Conservation (phyloP, 2,797 vertebrate species). For the Kryptolebias ocellatus region DNA sequence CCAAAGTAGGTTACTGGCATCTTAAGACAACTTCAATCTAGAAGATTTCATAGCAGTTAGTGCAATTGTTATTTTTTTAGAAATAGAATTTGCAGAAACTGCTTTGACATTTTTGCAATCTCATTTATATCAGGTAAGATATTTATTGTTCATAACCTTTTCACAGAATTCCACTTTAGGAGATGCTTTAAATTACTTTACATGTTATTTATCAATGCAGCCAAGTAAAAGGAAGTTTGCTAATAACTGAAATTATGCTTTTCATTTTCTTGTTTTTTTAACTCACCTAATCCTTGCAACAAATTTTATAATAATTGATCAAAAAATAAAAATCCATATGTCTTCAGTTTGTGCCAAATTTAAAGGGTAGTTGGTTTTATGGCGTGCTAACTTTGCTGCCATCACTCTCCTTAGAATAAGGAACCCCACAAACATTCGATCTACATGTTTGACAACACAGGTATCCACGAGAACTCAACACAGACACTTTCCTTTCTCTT, state of each 20-base stretch:
- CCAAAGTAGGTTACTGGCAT: too few relatives aligned
- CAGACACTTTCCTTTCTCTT: conserved; percentile 45
- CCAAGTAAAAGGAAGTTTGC: too few relatives aligned
- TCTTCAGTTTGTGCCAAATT: not conserved
- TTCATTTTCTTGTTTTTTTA: not conserved
- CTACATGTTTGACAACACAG: conserved; percentile 56
- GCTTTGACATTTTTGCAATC: too few relatives aligned
- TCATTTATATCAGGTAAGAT: too few relatives aligned
- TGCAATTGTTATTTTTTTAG: too few relatives aligned
- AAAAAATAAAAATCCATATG: not conserved
- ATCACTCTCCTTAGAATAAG: conserved; percentile 3
- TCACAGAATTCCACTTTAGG: too few relatives aligned
- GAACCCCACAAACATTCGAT: conserved; percentile 16
- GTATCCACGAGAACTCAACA: conserved; percentile 41
- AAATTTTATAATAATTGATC: not conserved
- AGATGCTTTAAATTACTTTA: too few relatives aligned
- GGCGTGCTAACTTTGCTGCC: conserved; percentile 2
- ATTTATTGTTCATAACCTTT: too few relatives aligned
- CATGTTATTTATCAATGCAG: too few relatives aligned
- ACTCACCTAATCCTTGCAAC: not conserved
- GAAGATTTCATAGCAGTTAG: too few relatives aligned
- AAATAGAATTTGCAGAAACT: too few relatives aligned
- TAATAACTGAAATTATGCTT: not conserved
- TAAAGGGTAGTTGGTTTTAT: conserved; percentile 2
- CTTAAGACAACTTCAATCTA: too few relatives aligned